Base-by-base conservation (phyloP, 1,140 invertebrate genomes). In the Mesaphorura yosii region DNA sequence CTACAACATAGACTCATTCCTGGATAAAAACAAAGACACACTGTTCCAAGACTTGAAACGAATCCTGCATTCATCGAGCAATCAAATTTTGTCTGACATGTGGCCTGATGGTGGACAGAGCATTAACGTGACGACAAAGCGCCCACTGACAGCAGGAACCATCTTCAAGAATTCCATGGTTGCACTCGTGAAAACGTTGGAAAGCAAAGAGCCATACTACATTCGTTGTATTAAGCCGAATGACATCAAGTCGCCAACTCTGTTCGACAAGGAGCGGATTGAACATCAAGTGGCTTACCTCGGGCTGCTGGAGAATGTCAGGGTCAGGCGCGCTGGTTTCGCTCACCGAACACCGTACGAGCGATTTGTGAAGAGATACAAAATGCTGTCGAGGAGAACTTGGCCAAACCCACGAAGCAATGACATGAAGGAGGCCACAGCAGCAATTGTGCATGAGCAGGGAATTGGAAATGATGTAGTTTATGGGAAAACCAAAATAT, bases 11-110 rank as follows among this genome's bases (percentile, higher is more conserved):
- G 76, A 78, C 29, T 88, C 88, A 14, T 96, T 96, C 68, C 77
- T 96, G 65, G 91, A 96, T 66, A 96, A 96, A 72, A 96, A 97
- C 69, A 91, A 85, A 70, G 91, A 96, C 68, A 86, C 86, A 1
- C 72, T 96, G 17, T 96, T 88, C 70, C 91, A 96, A 75, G 92
- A 96, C 70, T 89, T 95, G 62, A 96, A 95, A 72, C 74, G 92
- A 23, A 71, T 97, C 42, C 72, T 97, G 41, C 92, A 82, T 70
- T 83, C 80, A 57, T 88, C 86, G 38, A 75, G 73, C 19, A 86
- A 91, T 70, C 64, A 68, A 28, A 79, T 84, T 60, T 76, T 95
- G 17, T 79, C 78, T 49, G 72, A 74, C 41, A 95, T 96, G 91
- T 97, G 89, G 88, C 91, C 90, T 0, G 92, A 97, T 72, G 92